These are phyloP conservation scores for Oxytorus armatus DNA, from an alignment of 2,888 invertebrate genomes.

Conservation along the genomic window DNA sequence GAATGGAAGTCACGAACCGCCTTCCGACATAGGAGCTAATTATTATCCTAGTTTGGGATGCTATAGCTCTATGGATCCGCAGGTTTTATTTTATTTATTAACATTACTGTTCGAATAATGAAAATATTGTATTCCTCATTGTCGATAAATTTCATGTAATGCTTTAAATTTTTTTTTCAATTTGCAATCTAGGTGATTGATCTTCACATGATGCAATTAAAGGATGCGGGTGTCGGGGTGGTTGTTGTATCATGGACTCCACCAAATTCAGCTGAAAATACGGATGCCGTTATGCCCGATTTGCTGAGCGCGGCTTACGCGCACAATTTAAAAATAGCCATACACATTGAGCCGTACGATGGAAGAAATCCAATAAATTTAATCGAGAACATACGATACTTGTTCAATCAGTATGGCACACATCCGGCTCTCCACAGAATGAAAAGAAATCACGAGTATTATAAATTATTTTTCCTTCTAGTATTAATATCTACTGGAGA, in stretches of 20 bases:
- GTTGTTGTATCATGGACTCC: constrained; percentile 87
- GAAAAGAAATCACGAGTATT: constrained; percentile 82
- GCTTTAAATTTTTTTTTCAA: too few species aligned
- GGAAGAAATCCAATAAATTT: constrained; percentile 85
- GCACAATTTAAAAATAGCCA: constrained; percentile 86
- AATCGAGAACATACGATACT: constrained; percentile 84
- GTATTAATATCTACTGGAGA: neutral
- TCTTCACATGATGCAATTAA: constrained; percentile 87
- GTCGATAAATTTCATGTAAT: neutral
- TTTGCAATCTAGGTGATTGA: constrained; percentile 85
- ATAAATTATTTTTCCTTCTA: neutral
- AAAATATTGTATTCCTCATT: neutral
- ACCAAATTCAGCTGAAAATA: constrained; percentile 81
- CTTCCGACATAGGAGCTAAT: constrained; percentile 86
- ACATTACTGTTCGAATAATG: neutral
- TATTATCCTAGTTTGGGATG: constrained; percentile 86
- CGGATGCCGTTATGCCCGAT: constrained; percentile 83
- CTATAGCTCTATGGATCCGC: constrained; percentile 85
- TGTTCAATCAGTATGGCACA: constrained; percentile 85
- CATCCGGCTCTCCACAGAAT: constrained; percentile 86
- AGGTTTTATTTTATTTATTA: constrained; percentile 61
- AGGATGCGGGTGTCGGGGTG: constrained; percentile 87
- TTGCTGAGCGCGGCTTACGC: constrained; percentile 84
- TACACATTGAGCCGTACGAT: constrained; percentile 87
- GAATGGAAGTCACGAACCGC: constrained; percentile 85